These are phyloP conservation scores for Montipora capricornis DNA, from an alignment of 64 coral and sea anemone genomes.

Conservation along the genomic window DNA sequence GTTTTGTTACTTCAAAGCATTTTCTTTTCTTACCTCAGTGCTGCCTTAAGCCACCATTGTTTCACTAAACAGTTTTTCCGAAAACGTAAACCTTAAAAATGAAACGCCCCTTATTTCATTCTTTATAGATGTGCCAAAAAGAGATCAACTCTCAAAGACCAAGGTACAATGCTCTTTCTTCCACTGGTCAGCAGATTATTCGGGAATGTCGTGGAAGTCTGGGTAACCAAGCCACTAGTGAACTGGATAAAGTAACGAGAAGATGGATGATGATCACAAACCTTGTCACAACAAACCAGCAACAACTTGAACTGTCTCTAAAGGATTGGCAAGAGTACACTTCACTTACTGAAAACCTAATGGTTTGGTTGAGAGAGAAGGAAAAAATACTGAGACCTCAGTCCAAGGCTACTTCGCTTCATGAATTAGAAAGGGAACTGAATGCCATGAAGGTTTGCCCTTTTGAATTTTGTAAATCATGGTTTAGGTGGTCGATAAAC, in stretches of 20 bases:
- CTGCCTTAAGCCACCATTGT: too few species aligned
- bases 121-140: conserved; percentile 85
- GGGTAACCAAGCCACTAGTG: conserved; percentile 39
- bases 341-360: conserved; percentile 91
- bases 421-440: conserved; percentile 84
- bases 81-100: not conserved
- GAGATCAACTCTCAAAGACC: conserved; percentile 66
- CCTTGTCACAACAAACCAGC: conserved; percentile 82
- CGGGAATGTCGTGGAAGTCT: conserved; percentile 43
- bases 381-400: conserved; percentile 78
- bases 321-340: conserved; percentile 99
- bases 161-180: conserved; percentile 70
- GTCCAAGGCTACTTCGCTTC: conserved; percentile 56
- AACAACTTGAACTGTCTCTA: conserved; percentile 80
- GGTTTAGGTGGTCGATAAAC: too few species aligned
- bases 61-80: too few species aligned
- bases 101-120: not conserved
- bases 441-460: conserved; percentile 70
- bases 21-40: not conserved
- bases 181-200: conserved; percentile 65
- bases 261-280: conserved; percentile 81
- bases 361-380: conserved; percentile 95
- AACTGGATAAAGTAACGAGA: conserved; percentile 58
- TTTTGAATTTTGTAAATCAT: not conserved
- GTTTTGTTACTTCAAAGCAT: too few species aligned